Evolutionary conservation across 2,888 invertebrate genomes (phyloP).

Genomic region (Caradrina kadenii): DNA sequence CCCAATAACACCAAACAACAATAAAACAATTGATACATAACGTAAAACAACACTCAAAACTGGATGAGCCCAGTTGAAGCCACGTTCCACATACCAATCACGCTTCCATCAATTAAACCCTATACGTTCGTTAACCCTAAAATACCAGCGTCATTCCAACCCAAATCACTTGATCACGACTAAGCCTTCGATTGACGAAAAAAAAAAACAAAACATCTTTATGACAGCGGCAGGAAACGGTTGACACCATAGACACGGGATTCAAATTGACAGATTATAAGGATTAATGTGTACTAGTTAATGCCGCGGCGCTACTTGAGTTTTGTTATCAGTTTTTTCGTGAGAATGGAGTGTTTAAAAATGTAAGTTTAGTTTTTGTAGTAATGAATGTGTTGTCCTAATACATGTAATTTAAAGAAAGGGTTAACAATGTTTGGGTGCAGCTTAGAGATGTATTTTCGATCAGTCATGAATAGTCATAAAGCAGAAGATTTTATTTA

Average conservation of each 20-base stretch:
- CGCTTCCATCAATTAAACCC: conserved; percentile 27
- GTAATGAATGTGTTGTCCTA: not conserved
- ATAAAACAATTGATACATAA: not conserved
- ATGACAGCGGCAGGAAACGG: conserved; percentile 68
- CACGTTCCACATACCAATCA: conserved; percentile 31
- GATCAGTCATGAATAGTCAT: too few relatives aligned
- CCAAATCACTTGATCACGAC: conserved; percentile 74
- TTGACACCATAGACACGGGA: conserved; percentile 57
- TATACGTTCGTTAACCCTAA: conserved; percentile 58
- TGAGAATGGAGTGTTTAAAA: conserved; percentile 7
- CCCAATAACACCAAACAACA: too few relatives aligned
- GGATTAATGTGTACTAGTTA: conserved; percentile 58
- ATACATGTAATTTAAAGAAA: not conserved
- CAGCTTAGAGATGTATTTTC: not conserved
- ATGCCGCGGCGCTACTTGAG: conserved; percentile 51
- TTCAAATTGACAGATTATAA: conserved; percentile 64
- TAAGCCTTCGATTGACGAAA: conserved; percentile 61
- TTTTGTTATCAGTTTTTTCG: conserved; percentile 43
- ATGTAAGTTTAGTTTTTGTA: not conserved
- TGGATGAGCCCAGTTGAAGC: conserved; percentile 10
- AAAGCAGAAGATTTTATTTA: too few relatives aligned
- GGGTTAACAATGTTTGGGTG: not conserved
- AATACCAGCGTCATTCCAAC: conserved; percentile 55
- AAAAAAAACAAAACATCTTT: conserved; percentile 52
- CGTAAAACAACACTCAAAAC: conserved; percentile 1